These are phyloP conservation scores for Stegana nigrithorax DNA, from an alignment of 2,888 invertebrate species.

Conservation along the genomic window DNA sequence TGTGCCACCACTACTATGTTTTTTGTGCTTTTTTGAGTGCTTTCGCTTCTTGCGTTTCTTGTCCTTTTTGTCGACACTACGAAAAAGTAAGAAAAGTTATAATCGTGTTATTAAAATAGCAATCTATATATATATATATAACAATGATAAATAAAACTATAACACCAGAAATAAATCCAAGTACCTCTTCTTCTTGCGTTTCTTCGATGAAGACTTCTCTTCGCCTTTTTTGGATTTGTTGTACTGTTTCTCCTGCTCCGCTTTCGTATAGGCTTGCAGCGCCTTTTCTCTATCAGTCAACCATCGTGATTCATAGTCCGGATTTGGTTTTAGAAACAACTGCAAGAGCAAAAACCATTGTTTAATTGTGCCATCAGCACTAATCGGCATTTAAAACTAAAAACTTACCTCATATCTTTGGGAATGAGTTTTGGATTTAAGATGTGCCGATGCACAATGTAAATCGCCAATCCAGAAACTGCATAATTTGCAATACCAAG, in stretches of 20 bases:
- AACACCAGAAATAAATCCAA: too few species aligned
- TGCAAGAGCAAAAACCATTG: conserved; percentile 61
- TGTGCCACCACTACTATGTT: conserved; percentile 37
- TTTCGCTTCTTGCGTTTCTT: conserved; percentile 70
- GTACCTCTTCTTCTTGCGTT: conserved; percentile 73
- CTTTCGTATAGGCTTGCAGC: conserved; percentile 70
- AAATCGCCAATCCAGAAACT: conserved; percentile 89
- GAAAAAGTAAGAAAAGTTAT: neutral
- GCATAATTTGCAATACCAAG: conserved; percentile 92
- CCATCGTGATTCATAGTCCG: conserved; percentile 90
- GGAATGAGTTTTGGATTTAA: conserved; percentile 83
- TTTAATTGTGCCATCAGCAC: neutral
- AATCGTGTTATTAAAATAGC: neutral
- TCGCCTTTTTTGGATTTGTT: conserved; percentile 68
- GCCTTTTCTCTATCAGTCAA: conserved; percentile 83
- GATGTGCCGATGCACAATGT: conserved; percentile 87
- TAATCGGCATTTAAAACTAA: neutral
- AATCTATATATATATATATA: neutral
- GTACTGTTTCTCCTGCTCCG: conserved; percentile 49
- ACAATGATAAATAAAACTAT: too few species aligned
- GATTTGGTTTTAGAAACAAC: conserved; percentile 86
- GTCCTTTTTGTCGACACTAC: conserved; percentile 58
- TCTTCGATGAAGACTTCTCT: conserved; percentile 66
- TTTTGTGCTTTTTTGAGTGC: conserved; percentile 70
- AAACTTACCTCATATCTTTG: conserved; percentile 82